Conservation (phyloP, 2,888 invertebrate species). For the Melangyna quadrimaculata region DNA sequence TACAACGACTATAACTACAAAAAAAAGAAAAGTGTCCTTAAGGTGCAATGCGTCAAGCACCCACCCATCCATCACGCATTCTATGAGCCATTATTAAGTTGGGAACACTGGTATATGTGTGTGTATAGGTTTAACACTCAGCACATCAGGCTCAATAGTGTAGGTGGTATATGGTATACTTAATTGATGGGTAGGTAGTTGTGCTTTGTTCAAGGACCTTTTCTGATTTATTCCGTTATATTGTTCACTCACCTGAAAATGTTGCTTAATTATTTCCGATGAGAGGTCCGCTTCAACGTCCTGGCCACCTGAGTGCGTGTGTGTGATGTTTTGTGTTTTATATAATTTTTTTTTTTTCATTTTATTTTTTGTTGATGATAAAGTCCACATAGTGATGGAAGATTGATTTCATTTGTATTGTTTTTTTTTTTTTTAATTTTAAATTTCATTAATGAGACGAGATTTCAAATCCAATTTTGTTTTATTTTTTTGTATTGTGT, state of each 20-base stretch:
- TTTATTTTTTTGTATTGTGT: slow-evolving; percentile 2
- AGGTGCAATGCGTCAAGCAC: slow-evolving; percentile 48
- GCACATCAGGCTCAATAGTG: neutral
- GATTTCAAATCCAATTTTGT: slow-evolving; percentile 56
- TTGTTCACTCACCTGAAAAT: slow-evolving; percentile 80
- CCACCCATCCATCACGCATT: slow-evolving; percentile 30
- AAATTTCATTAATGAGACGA: slow-evolving; percentile 25
- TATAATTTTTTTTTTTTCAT: slow-evolving; percentile 69
- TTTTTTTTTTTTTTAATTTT: slow-evolving; percentile 23
- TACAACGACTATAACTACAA: slow-evolving; percentile 1
- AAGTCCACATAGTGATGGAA: slow-evolving; percentile 39
- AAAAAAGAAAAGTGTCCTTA: slow-evolving; percentile 34
- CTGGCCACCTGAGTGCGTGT: slow-evolving; percentile 78
- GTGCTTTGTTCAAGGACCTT: slow-evolving; percentile 19
- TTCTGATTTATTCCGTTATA: slow-evolving; percentile 53
- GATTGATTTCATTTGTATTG: slow-evolving; percentile 29
- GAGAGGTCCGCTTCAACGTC: slow-evolving; percentile 81
- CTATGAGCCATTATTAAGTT: slow-evolving; percentile 21
- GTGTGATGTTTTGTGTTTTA: slow-evolving; percentile 75
- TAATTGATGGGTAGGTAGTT: neutral
- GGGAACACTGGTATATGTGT: slow-evolving; percentile 14
- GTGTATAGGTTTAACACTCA: neutral
- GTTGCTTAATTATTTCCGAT: slow-evolving; percentile 81
- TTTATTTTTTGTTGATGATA: slow-evolving; percentile 27
- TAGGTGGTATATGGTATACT: neutral